Evolutionary conservation across 2,113 vertebrate species (phyloP), one percentile per base, ranked within the genome.

Genomic region (Zeus faber): DNA sequence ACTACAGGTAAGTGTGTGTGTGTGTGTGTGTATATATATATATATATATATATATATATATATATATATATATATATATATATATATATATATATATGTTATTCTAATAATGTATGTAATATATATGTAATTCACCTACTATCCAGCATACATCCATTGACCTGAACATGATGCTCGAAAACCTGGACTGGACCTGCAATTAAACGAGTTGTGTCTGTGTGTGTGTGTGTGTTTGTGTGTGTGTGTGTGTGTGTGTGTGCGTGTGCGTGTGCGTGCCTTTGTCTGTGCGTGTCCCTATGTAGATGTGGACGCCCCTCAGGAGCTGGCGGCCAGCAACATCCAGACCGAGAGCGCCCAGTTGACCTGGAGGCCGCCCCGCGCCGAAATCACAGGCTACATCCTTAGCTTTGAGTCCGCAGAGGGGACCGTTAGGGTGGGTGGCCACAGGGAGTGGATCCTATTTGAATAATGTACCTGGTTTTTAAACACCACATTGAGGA

Each of bases 261-360:
- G n/a, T n/a, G n/a, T n/a, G n/a, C n/a, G n/a, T n/a, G n/a, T n/a
- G n/a, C n/a, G n/a, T n/a, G n/a, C n/a, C n/a, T n/a, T 13, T 24
- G 26, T 54, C 3, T 1, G 20, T 13, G 46, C 3, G 13, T 49
- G 3, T 52, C 16, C 14, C 10, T 35, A 13, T 2, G 6, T 46
- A 99, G 97, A 89, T 40, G 85, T 98, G 10, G 97, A 99, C 64
- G 87, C 93, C 50, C 96, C 96, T 1, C 89, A 87, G 73, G 92
- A 97, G 58, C 72, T 98, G 48, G 74, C 83, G 46, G 92, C 91
- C 63, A 88, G 78, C 7, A 95, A 97, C 49, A 81, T 98, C 72
- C 95, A 94, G 80, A 93, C 93, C 0, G 96, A 98, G 77, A 91
- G 85, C n/a, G 89, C 91, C 23, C 48, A 92, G 71, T 82, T 99